Evolutionary conservation across 2,888 invertebrate species (phyloP).

Genomic region (Poecilus cupreus): DNA sequence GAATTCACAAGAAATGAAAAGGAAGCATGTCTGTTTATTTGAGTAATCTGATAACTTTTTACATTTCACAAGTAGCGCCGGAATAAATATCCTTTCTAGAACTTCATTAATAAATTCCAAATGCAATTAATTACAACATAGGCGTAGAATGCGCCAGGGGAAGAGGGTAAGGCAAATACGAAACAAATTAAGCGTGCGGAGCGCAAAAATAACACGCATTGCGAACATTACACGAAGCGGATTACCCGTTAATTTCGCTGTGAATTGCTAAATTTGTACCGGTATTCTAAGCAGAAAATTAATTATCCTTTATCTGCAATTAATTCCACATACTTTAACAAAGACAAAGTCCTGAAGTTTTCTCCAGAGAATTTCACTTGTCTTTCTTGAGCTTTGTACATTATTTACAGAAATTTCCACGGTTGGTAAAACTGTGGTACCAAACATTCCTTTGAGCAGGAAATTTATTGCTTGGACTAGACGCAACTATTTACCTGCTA

Average conservation of each 20-base stretch:
- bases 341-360: constrained; percentile 29
- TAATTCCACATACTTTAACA: constrained; percentile 39
- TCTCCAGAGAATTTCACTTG: constrained; percentile 28
- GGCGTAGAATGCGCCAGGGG: neutral
- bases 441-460: neutral
- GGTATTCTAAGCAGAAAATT: constrained; percentile 32
- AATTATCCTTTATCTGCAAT: constrained; percentile 40
- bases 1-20: no score
- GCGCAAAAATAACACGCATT: constrained; percentile 28
- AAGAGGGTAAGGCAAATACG: neutral
- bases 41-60: no score
- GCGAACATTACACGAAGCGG: neutral
- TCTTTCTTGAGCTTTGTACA: neutral
- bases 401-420: constrained; percentile 13
- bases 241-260: constrained; percentile 5
- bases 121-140: constrained; percentile 8
- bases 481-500: neutral
- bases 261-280: neutral
- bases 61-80: no score
- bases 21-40: no score
- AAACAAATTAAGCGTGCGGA: constrained; percentile 14
- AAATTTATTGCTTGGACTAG: neutral
- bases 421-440: neutral
- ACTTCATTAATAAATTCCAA: constrained; percentile 17
- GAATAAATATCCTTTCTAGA: constrained; percentile 1